Evolutionary conservation across 2,888 invertebrate genomes (phyloP).

Genomic region (Pedicia rivosa): DNA sequence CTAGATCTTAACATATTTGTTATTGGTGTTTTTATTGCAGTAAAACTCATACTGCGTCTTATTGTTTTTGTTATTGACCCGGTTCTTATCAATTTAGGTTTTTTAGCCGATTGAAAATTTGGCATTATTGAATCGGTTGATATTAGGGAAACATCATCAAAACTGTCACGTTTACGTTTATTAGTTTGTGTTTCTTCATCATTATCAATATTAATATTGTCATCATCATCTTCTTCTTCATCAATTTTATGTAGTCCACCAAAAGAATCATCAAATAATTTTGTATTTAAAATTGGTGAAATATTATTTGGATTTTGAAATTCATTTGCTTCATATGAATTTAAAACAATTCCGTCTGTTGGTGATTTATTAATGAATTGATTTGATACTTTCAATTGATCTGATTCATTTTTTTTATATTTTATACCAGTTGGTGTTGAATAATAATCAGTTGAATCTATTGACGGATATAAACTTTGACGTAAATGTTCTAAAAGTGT

Average conservation of each 20-base stretch:
- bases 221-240: constrained; percentile 29
- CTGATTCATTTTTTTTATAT: background rate
- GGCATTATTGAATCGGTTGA: constrained; percentile 26
- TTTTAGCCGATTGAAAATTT: constrained; percentile 21
- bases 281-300: constrained; percentile 23
- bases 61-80: constrained; percentile 28
- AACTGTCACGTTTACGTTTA: constrained; percentile 28
- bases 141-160: constrained; percentile 26
- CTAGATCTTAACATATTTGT: constrained; percentile 19
- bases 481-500: no score
- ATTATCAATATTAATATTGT: constrained; percentile 26
- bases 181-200: constrained; percentile 21
- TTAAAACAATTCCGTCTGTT: constrained; percentile 16
- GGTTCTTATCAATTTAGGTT: constrained; percentile 28
- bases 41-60: constrained; percentile 29
- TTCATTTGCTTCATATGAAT: constrained; percentile 13
- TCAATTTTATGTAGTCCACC: constrained; percentile 19
- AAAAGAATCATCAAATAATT: background rate
- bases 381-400: no score
- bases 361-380: no score
- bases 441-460: no score
- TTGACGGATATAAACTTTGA: no score
- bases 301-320: constrained; percentile 20
- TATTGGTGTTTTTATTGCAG: constrained; percentile 25
- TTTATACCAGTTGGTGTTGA: background rate